Percentiles rank a stretch among this genome's conserved stretches.
phyloP scores from a whole-genome alignment of 2,113 vertebrate species.

The Eulemur rufifrons region DNA sequence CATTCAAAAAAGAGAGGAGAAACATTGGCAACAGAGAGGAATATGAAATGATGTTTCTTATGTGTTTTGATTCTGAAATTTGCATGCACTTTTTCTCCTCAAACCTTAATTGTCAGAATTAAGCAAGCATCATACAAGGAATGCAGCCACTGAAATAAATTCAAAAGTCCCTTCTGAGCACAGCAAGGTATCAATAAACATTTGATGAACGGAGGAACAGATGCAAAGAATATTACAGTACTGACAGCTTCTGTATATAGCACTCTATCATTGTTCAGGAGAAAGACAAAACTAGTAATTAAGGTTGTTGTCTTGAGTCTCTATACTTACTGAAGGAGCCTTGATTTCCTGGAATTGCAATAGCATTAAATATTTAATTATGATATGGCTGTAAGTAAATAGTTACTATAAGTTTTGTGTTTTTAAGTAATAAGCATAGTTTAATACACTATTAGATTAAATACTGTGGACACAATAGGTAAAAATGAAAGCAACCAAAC shows the following conservation, averaged over 20 bases:
- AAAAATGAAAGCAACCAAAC: neutral
- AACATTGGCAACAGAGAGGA: neutral
- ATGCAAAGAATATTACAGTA: neutral
- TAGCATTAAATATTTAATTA: neutral
- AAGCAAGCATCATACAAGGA: neutral
- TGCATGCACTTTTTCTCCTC: neutral
- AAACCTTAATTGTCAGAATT: neutral
- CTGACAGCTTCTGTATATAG: neutral
- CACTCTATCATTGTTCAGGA: neutral
- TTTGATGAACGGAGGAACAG: neutral
- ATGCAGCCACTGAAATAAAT: neutral
- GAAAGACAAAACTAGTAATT: constrained; percentile 9
- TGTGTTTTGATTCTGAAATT: neutral
- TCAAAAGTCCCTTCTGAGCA: neutral
- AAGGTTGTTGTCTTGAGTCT: neutral
- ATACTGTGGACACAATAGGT: neutral
- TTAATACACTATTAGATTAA: neutral
- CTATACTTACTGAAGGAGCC: neutral
- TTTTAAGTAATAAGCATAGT: neutral
- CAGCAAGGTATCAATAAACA: neutral
- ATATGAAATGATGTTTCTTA: neutral
- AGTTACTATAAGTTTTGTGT: neutral
- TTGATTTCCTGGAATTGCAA: neutral
- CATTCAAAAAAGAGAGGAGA: neutral
- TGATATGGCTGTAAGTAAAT: neutral